A percentile compares a stretch with the other conserved stretches of the same genome.
These are phyloP conservation scores for Polypedilum pembai DNA, from an alignment of 1,140 invertebrate species.

Conservation along the genomic window DNA sequence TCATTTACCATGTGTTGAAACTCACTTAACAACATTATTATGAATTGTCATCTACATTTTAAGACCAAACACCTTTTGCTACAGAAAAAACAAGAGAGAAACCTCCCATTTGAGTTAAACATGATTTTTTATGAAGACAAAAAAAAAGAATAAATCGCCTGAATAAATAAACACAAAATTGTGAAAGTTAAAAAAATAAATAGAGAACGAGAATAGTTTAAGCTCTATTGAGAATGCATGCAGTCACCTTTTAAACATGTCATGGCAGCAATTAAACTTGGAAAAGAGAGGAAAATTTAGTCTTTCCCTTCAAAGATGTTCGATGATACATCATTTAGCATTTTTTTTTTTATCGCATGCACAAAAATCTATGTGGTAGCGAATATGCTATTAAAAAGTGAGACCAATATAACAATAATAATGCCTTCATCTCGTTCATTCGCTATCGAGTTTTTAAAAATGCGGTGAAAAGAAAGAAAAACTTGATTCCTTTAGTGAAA, in stretches of 20 bases:
- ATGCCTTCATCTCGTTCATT: neutral
- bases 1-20: no score
- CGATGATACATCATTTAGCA: slow-evolving; percentile 15
- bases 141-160: no score
- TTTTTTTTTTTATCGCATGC: neutral
- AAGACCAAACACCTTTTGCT: neutral
- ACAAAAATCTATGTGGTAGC: neutral
- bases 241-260: neutral
- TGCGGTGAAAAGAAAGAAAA: no score
- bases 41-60: no score
- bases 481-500: neutral
- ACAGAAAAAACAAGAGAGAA: neutral
- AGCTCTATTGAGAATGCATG: neutral
- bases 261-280: neutral
- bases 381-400: neutral
- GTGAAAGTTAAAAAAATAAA: no score
- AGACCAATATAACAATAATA: slow-evolving; percentile 13
- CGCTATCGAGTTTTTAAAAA: no score
- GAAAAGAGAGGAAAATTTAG: neutral
- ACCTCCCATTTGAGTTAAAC: neutral
- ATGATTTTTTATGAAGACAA: no score
- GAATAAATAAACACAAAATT: no score
- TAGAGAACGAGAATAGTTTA: no score
- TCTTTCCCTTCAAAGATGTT: neutral
- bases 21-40: no score